phyloP scores from a whole-genome alignment of 2,797 vertebrate genomes.

The Pseudotriccus pelzelni region DNA sequence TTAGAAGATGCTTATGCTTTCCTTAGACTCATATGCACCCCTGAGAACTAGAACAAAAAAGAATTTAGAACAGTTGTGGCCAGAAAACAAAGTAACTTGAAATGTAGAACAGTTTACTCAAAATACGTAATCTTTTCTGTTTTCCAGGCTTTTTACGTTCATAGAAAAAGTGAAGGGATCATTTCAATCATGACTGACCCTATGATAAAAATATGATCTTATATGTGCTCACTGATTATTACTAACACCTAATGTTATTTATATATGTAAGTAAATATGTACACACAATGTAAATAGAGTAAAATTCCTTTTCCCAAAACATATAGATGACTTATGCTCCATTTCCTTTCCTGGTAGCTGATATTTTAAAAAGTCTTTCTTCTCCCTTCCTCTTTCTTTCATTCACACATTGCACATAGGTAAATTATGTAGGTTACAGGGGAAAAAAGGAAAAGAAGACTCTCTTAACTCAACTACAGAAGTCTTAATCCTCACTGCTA shows the following conservation, averaged over 20 bases:
- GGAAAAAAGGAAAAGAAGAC: background rate
- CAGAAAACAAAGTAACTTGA: background rate
- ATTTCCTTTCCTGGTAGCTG: background rate
- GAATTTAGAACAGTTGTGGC: background rate
- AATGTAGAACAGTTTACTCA: background rate
- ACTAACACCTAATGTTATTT: background rate
- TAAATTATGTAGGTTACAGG: background rate
- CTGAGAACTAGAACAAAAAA: background rate
- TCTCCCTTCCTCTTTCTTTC: background rate
- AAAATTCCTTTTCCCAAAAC: background rate
- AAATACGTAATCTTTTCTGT: background rate
- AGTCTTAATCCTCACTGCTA: background rate
- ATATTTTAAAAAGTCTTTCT: background rate
- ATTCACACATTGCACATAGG: background rate
- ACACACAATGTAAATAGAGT: too few relatives aligned
- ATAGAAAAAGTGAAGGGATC: background rate
- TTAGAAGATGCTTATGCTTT: background rate
- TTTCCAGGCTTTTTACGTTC: background rate
- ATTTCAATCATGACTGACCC: background rate
- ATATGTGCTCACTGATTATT: background rate
- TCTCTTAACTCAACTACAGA: background rate
- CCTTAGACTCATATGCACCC: background rate
- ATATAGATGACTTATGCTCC: rapidly evolving
- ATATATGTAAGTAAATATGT: background rate
- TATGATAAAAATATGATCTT: background rate